Evolutionary conservation across 2,797 vertebrate genomes (phyloP).

Genomic region (Tokudaia tokunoshimensis): DNA sequence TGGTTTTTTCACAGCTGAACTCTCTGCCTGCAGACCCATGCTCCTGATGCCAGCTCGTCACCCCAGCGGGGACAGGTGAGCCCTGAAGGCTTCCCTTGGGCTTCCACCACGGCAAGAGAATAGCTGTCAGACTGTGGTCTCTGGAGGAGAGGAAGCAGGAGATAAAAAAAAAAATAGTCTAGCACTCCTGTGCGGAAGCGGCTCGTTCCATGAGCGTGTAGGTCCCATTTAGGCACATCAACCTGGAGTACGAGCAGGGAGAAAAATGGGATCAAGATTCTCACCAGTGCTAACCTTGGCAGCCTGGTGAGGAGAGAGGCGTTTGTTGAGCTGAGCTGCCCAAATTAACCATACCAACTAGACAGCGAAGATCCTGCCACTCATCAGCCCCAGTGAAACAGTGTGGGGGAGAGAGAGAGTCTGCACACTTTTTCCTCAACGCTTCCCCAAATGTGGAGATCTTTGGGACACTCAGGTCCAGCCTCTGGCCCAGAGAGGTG

Average conservation of each 20-base stretch:
- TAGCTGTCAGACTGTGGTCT: slow-evolving; percentile 18
- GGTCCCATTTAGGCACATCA: neutral
- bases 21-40: neutral
- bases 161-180: neutral
- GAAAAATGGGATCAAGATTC: neutral
- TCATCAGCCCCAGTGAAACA: neutral
- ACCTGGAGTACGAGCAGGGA: neutral
- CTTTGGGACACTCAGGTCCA: neutral
- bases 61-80: slow-evolving; percentile 63
- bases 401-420: neutral
- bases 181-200: neutral
- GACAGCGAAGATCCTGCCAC: neutral
- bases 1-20: neutral
- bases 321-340: neutral
- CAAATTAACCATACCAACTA: neutral
- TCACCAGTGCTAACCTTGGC: neutral
- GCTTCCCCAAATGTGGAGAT: neutral
- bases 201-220: neutral
- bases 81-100: neutral
- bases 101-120: slow-evolving; percentile 5
- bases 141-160: neutral
- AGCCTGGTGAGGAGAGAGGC: neutral
- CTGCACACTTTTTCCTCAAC: neutral
- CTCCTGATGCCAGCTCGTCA: neutral
- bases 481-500: neutral